phyloP scores from a whole-genome alignment of 2,888 invertebrate species.

The Mythimna lalbum region DNA sequence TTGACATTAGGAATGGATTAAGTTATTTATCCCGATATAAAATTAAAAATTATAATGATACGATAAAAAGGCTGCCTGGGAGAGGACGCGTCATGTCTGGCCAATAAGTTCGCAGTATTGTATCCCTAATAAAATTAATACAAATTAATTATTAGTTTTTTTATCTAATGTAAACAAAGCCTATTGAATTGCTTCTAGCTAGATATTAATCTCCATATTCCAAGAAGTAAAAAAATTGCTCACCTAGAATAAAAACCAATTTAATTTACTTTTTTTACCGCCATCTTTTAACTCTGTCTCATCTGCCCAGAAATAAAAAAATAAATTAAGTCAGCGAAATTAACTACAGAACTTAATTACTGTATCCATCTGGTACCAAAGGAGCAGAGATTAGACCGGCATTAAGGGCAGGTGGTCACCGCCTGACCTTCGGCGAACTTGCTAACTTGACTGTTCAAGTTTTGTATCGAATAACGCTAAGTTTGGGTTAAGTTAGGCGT shows the following conservation, averaged over 20 bases:
- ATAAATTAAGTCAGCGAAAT: constrained; percentile 44
- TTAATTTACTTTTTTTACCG: constrained; percentile 28
- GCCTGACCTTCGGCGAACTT: constrained; percentile 50
- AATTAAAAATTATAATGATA: too few species aligned
- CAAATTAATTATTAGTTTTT: neutral
- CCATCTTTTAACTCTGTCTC: constrained; percentile 14
- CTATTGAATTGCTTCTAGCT: neutral
- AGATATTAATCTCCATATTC: constrained; percentile 22
- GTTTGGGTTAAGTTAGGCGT: constrained; percentile 42
- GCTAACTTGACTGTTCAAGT: constrained; percentile 42
- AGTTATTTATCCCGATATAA: too few species aligned
- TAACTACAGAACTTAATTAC: constrained; percentile 60
- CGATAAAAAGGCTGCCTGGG: too few species aligned
- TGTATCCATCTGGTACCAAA: constrained; percentile 55
- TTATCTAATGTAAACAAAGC: neutral
- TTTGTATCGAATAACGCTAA: constrained; percentile 52
- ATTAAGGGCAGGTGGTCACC: constrained; percentile 50
- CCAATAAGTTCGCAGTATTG: too few species aligned
- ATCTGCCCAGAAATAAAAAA: constrained; percentile 27
- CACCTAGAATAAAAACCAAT: neutral
- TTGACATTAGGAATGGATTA: neutral
- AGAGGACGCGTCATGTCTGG: too few species aligned
- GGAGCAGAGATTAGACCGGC: constrained; percentile 38
- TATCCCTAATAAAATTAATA: too few species aligned
- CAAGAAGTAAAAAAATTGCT: constrained; percentile 18